Evolutionary conservation across 2,113 vertebrate species (phyloP).

Genomic region (Piaya cayana): DNA sequence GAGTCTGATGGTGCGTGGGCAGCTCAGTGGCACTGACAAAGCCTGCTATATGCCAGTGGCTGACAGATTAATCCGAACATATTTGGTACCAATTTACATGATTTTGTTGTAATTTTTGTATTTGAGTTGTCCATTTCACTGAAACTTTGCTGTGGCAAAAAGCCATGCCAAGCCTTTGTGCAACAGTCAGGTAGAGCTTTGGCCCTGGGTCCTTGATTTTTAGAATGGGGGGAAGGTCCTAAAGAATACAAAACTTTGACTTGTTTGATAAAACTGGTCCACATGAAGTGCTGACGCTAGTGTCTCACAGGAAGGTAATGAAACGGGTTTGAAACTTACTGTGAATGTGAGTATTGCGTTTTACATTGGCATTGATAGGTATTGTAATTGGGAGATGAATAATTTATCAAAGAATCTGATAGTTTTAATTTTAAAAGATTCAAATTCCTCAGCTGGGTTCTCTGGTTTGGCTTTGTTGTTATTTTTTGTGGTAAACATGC

Average conservation of each 20-base stretch:
- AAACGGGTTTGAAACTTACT: neutral
- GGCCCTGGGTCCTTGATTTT: conserved; percentile 60
- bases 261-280: neutral
- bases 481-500: neutral
- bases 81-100: neutral
- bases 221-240: conserved; percentile 53
- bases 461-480: neutral
- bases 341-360: conserved; percentile 25
- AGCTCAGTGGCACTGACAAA: neutral
- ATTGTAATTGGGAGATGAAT: neutral
- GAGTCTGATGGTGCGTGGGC: neutral
- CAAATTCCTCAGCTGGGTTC: neutral
- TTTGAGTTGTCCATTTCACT: neutral
- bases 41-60: neutral
- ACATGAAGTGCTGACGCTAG: conserved; percentile 18
- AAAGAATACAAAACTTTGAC: neutral
- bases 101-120: neutral
- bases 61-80: neutral
- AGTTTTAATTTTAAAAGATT: neutral
- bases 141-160: rapidly evolving
- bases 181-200: conserved; percentile 6
- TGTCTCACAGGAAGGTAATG: neutral
- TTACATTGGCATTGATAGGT: neutral
- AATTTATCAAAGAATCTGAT: neutral
- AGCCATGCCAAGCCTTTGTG: neutral